Base-by-base conservation (phyloP, 2,797 vertebrate species). In the Alcedo quadribrachys region DNA sequence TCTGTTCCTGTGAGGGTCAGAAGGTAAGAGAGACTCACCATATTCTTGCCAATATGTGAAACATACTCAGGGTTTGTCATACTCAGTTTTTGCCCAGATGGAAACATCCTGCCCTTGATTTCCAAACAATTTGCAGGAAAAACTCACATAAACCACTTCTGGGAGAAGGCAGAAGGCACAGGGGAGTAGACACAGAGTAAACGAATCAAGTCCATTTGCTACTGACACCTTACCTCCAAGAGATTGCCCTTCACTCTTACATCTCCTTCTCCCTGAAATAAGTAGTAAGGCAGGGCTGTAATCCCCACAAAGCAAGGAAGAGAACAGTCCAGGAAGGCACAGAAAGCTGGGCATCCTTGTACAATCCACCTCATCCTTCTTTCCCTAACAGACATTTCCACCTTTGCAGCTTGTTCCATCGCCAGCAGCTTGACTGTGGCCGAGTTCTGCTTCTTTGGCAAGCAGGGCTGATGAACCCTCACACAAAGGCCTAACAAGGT, bases 51-150 rank as follows among this genome's bases (percentile, higher is more conserved):
- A 80, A 61, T 68, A 58, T 19, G 24, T 71, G 68, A 92, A 90
- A 85, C 2, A 2, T 74, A 54, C 93, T 95, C 90, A 89, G 94
- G 94, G 84, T 90, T 95, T 94, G 42, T 82, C 32, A 33, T 33
- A 33, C 32, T 33, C 32, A 33, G 1, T 3, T 83, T 87, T 63
- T 57, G 21, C 60, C 33, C 33, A 81, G 28, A 87, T 20, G 8
- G 46, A 85, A 89, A 87, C 11, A 63, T 60, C 63, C 67, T 76
- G n/a, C 45, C 50, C 51, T 30, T 14, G 11, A 87, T 54, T 81
- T 85, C 84, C 73, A 78, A 82, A 71, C 32, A 61, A 22, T 9
- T 50, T 42, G 25, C 53, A 68, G 53, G 40, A 92, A 87, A 89
- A 91, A 25, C 43, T 81, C 66, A 61, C 5, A 37, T 4, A 71